Conservation (phyloP, 2,888 invertebrate genomes). For the Caradrina kadenii region DNA sequence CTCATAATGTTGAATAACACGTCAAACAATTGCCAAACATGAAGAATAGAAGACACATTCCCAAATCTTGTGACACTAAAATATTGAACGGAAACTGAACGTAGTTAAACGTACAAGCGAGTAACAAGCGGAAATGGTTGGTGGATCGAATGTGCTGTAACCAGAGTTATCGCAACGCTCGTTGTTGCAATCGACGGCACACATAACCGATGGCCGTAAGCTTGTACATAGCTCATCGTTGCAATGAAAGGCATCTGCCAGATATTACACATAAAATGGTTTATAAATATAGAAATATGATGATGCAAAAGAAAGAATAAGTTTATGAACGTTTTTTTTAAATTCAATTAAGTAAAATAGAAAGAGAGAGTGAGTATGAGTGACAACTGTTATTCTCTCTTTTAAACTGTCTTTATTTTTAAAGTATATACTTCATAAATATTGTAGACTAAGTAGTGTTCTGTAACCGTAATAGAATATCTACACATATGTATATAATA, state of each 20-base stretch:
- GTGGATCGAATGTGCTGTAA: slow-evolving; percentile 72
- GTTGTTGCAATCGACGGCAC: slow-evolving; percentile 74
- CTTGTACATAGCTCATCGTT: slow-evolving; percentile 44
- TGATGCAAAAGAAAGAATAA: neutral
- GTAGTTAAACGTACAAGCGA: slow-evolving; percentile 35
- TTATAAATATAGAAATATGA: slow-evolving; percentile 7
- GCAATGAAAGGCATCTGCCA: slow-evolving; percentile 41
- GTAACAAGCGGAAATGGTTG: slow-evolving; percentile 62
- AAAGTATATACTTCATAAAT: no score
- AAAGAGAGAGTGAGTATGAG: no score
- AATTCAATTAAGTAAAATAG: neutral
- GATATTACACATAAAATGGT: slow-evolving; percentile 13
- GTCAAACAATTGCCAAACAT: slow-evolving; percentile 8
- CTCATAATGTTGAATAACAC: slow-evolving; percentile 12
- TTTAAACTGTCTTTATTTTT: no score
- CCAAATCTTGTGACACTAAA: slow-evolving; percentile 13
- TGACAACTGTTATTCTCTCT: no score
- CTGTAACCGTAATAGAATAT: no score
- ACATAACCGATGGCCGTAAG: slow-evolving; percentile 73
- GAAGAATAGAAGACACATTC: neutral
- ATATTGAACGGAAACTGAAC: slow-evolving; percentile 42
- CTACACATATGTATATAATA: no score
- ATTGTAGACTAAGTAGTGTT: no score
- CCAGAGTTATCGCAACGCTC: slow-evolving; percentile 70
- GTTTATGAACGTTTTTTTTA: slow-evolving; percentile 6